phyloP scores from a whole-genome alignment of 2,888 invertebrate species.

The Ischnura elegans region DNA sequence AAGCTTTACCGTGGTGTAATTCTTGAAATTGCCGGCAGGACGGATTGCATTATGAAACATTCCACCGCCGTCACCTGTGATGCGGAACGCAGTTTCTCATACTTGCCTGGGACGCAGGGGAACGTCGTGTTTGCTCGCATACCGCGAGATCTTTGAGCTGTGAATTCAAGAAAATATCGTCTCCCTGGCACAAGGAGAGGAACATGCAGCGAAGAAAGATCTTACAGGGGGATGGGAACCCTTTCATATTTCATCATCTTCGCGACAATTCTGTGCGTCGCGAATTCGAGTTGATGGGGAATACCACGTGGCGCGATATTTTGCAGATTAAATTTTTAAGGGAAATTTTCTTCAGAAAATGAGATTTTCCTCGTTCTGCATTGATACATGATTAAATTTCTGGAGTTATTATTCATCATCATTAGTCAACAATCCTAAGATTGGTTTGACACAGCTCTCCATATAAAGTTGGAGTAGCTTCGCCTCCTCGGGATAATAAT shows the following conservation, averaged over 20 bases:
- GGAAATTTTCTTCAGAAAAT: too few relatives aligned
- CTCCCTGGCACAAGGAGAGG: neutral
- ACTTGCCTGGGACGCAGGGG: neutral
- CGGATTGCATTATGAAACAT: constrained; percentile 10
- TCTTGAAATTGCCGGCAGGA: neutral
- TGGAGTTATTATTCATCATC: too few relatives aligned
- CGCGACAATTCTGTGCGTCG: neutral
- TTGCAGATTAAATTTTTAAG: too few relatives aligned
- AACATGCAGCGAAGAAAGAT: neutral
- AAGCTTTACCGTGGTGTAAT: neutral
- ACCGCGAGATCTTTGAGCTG: constrained; percentile 8
- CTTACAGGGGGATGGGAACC: neutral
- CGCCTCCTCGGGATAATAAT: too few relatives aligned
- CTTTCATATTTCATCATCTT: neutral
- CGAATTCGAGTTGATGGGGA: neutral
- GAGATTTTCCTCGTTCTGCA: too few relatives aligned
- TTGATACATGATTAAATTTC: too few relatives aligned
- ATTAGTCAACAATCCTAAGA: too few relatives aligned
- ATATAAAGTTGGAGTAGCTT: too few relatives aligned
- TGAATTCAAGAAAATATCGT: neutral
- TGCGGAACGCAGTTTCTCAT: constrained; percentile 27
- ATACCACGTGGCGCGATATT: too few relatives aligned
- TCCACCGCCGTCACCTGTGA: neutral
- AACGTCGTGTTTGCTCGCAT: neutral
- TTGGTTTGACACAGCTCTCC: too few relatives aligned